These are phyloP conservation scores for Hydropsyche tenuis DNA, from an alignment of 1,140 invertebrate species.

Conservation along the genomic window DNA sequence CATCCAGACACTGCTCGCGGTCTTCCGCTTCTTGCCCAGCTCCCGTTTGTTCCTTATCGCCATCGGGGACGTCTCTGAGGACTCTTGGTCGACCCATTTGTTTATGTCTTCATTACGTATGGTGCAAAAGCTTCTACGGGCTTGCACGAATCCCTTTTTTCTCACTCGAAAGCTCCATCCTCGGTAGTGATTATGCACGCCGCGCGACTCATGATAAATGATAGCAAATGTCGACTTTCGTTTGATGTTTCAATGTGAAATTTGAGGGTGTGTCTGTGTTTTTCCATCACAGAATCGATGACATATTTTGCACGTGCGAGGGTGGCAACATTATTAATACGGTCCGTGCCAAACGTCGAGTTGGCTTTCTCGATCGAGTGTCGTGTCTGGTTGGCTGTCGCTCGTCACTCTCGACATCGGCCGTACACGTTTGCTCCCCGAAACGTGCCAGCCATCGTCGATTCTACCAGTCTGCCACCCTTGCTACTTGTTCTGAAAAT, in stretches of 20 bases:
- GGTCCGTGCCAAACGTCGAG: not conserved
- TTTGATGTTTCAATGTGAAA: too few species aligned
- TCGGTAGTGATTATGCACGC: too few species aligned
- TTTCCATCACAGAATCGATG: not conserved
- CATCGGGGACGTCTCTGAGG: slow-evolving; percentile 16
- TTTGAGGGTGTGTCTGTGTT: not conserved
- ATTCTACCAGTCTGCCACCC: too few species aligned
- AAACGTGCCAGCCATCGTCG: too few species aligned
- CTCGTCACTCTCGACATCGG: not conserved
- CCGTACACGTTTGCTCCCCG: not conserved
- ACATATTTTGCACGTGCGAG: not conserved
- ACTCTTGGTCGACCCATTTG: slow-evolving; percentile 2
- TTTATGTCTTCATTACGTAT: slow-evolving; percentile 21
- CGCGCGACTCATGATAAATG: too few species aligned
- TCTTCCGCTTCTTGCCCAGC: not conserved
- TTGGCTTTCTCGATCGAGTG: not conserved
- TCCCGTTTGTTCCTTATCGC: slow-evolving; percentile 2
- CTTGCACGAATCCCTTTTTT: not conserved
- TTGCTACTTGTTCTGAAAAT: too few species aligned
- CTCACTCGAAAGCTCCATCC: not conserved
- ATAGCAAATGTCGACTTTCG: too few species aligned
- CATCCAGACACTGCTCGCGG: not conserved
- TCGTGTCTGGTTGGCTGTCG: not conserved
- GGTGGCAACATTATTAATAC: not conserved
- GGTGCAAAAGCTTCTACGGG: not conserved